Conservation (phyloP, 2,113 vertebrate species). For the Noturus placidus region DNA sequence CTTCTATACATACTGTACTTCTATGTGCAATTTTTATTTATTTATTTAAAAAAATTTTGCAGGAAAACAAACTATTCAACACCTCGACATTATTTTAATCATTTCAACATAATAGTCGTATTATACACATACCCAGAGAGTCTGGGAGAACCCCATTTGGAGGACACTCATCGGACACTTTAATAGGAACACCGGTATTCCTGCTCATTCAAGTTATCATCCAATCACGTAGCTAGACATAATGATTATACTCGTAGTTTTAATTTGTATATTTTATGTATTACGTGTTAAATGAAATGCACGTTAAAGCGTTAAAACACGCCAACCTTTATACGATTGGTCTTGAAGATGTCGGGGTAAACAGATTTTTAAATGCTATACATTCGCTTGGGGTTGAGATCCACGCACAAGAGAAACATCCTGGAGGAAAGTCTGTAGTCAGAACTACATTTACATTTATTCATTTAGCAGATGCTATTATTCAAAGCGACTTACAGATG, state of each 20-base stretch:
- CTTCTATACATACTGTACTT: not conserved
- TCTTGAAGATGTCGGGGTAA: not conserved
- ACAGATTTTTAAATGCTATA: not conserved
- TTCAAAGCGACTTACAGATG: too few relatives aligned
- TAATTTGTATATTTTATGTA: not conserved
- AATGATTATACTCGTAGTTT: not conserved
- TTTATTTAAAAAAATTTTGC: not conserved
- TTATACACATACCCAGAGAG: not conserved
- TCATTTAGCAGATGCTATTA: too few relatives aligned
- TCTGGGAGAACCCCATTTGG: not conserved
- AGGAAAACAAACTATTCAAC: not conserved
- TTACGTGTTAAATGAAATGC: not conserved
- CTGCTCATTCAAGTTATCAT: not conserved
- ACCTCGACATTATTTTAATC: not conserved
- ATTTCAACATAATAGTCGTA: too few relatives aligned
- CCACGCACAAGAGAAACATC: not conserved
- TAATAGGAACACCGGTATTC: not conserved
- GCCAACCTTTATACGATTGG: not conserved
- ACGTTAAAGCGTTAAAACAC: not conserved
- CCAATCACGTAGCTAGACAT: not conserved
- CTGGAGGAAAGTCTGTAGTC: not conserved
- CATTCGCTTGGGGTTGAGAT: not conserved
- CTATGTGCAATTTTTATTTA: not conserved
- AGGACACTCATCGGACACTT: not conserved
- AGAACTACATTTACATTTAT: too few relatives aligned